Conservation (phyloP, 2,113 vertebrate species). For the Cryptotis parvus region DNA sequence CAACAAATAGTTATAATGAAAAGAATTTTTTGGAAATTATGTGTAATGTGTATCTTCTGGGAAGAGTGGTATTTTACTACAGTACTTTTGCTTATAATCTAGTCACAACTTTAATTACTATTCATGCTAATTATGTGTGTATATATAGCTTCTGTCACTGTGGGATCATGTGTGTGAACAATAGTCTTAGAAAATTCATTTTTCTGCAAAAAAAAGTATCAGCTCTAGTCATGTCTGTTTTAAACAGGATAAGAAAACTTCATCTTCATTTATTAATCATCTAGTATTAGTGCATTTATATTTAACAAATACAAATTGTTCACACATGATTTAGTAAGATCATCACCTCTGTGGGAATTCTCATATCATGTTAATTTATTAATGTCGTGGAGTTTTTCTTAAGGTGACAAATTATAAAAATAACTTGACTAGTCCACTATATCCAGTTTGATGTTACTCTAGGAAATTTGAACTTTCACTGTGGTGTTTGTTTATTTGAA, state of each 20-base stretch:
- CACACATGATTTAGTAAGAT: constrained; percentile 16
- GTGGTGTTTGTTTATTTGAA: constrained; percentile 61
- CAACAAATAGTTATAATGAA: background rate
- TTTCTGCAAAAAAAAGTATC: background rate
- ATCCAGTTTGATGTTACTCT: constrained; percentile 54
- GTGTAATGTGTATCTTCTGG: background rate
- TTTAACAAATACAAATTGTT: background rate
- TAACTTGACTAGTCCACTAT: constrained; percentile 9
- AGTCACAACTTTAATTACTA: background rate
- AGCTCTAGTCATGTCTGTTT: background rate
- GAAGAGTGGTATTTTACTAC: background rate
- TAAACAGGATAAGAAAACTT: background rate
- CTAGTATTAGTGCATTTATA: background rate
- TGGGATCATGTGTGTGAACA: background rate
- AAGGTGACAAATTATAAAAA: constrained; percentile 62
- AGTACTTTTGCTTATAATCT: background rate
- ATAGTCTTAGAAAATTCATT: background rate
- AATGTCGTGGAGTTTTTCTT: constrained; percentile 3
- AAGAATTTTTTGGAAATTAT: background rate
- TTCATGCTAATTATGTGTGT: background rate
- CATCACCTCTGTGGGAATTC: constrained; percentile 46
- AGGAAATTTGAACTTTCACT: constrained; percentile 57
- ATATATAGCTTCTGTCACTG: background rate
- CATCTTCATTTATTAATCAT: background rate
- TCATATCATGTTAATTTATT: constrained; percentile 26